phyloP scores from a whole-genome alignment of 1,140 invertebrate genomes.

The Branchinecta lynchi region DNA sequence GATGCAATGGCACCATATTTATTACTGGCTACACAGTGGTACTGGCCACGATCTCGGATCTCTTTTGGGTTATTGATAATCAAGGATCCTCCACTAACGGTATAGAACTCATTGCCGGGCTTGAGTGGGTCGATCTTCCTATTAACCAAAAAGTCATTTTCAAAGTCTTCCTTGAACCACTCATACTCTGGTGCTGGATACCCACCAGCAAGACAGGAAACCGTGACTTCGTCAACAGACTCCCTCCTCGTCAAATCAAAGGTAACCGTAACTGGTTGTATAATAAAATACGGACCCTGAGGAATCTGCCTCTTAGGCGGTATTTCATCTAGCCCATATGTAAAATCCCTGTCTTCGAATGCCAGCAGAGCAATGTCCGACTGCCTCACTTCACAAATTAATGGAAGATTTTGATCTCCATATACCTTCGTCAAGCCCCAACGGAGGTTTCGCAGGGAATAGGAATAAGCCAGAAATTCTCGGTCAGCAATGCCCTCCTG shows the following conservation, averaged over 20 bases:
- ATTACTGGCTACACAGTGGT: conserved; percentile 81
- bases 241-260: conserved; percentile 61
- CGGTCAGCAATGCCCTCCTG: conserved; percentile 33
- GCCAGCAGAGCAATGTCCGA: conserved; percentile 47
- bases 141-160: conserved; percentile 52
- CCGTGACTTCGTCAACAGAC: conserved; percentile 50
- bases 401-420: conserved; percentile 55
- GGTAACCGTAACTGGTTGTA: conserved; percentile 60
- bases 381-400: conserved; percentile 72
- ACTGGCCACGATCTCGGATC: conserved; percentile 54
- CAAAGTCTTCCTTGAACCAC: conserved; percentile 79
- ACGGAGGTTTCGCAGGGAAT: conserved; percentile 38
- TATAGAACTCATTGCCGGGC: conserved; percentile 47
- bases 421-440: conserved; percentile 70
- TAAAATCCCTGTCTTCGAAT: conserved; percentile 48
- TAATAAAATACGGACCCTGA: conserved; percentile 69
- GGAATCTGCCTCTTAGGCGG: conserved; percentile 55
- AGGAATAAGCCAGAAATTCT: conserved; percentile 41
- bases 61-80: conserved; percentile 76
- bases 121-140: conserved; percentile 55
- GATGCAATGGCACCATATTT: conserved; percentile 74
- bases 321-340: conserved; percentile 49
- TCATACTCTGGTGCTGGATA: conserved; percentile 78
- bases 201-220: conserved; percentile 57
- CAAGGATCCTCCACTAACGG: conserved; percentile 73